Conservation (phyloP, 2,888 invertebrate genomes). For the Rhimphoctona megacephalus region DNA sequence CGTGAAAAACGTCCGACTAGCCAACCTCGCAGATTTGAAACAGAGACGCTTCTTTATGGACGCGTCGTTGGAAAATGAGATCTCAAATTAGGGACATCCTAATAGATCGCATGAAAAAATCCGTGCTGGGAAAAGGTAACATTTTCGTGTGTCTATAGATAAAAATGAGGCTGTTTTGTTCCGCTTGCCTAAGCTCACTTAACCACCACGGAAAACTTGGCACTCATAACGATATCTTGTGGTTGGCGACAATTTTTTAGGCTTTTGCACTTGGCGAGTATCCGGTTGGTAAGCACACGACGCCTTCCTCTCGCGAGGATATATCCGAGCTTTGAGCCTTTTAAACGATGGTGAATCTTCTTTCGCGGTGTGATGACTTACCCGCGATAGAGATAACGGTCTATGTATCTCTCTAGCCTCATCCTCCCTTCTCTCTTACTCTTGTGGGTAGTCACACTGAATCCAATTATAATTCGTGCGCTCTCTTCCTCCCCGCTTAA, state of each 20-base stretch:
- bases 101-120: conserved; percentile 45
- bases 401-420: neutral
- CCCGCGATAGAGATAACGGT: conserved; percentile 15
- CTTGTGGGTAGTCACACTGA: conserved; percentile 75
- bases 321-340: conserved; percentile 46
- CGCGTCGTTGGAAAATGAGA: conserved; percentile 59
- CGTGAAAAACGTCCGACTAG: neutral
- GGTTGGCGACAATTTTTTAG: conserved; percentile 53
- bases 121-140: neutral
- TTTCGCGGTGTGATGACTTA: conserved; percentile 28
- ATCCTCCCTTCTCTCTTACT: conserved; percentile 45
- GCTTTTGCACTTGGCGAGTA: conserved; percentile 37
- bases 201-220: conserved; percentile 37
- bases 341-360: conserved; percentile 26
- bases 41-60: neutral
- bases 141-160: conserved; percentile 7
- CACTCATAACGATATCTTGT: conserved; percentile 12
- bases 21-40: neutral
- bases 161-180: conserved; percentile 26
- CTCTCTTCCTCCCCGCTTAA: conserved; percentile 65
- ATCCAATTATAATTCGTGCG: conserved; percentile 81
- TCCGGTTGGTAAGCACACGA: conserved; percentile 25
- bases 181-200: conserved; percentile 55
- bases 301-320: conserved; percentile 27
- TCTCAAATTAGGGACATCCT: conserved; percentile 51